Percentiles rank a stretch among this genome's conserved stretches.
Evolutionary conservation across 2,888 invertebrate genomes (phyloP).

Genomic region (Petrolisthes manimaculis): DNA sequence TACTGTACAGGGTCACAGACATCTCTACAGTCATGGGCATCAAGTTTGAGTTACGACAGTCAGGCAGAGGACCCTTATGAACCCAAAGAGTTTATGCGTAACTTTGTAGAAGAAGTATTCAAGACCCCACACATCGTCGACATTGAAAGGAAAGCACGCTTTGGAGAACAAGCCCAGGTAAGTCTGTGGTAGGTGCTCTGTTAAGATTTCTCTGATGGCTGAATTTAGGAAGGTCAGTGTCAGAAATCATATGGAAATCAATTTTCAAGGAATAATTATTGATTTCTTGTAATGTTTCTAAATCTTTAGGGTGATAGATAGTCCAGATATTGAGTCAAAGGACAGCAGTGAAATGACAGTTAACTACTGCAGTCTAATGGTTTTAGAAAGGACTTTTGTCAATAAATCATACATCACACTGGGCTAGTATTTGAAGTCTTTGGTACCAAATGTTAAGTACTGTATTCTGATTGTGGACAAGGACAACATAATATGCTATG

Average conservation of each 20-base stretch:
- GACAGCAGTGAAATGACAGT: too few relatives aligned
- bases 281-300: neutral
- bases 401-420: too few relatives aligned
- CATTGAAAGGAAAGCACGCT: slow-evolving; percentile 78
- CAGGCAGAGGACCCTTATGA: slow-evolving; percentile 75
- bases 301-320: too few relatives aligned
- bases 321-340: too few relatives aligned
- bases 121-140: slow-evolving; percentile 74
- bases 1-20: slow-evolving; percentile 73
- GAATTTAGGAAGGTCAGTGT: neutral
- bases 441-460: too few relatives aligned
- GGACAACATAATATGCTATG: too few relatives aligned
- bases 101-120: slow-evolving; percentile 77
- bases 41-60: slow-evolving; percentile 76
- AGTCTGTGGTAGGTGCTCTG: slow-evolving; percentile 54
- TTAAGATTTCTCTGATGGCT: neutral
- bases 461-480: too few relatives aligned
- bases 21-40: slow-evolving; percentile 77
- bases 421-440: too few relatives aligned
- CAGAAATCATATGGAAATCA: neutral
- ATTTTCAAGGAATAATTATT: neutral
- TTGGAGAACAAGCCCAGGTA: slow-evolving; percentile 77
- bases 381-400: too few relatives aligned
- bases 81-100: slow-evolving; percentile 77
- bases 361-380: too few relatives aligned